Evolutionary conservation across 2,888 invertebrate genomes (phyloP).

Genomic region (Cheilosia impressa): DNA sequence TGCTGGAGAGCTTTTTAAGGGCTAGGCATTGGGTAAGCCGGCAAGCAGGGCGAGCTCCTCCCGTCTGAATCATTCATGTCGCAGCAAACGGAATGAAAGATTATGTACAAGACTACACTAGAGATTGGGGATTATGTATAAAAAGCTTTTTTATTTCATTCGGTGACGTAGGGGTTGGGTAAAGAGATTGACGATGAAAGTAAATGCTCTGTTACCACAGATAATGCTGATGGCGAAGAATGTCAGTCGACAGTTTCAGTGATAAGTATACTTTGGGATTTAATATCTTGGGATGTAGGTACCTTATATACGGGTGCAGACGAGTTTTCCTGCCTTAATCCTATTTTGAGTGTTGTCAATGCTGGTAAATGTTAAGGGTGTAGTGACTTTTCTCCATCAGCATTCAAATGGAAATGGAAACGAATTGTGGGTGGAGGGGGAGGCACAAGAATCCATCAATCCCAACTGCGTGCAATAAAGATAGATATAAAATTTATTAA

Average conservation of each 20-base stretch:
- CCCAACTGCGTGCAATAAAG: too few relatives aligned
- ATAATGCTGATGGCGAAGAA: conserved; percentile 6
- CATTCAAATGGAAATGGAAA: too few relatives aligned
- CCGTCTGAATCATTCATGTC: conserved; percentile 35
- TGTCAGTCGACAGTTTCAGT: conserved; percentile 48
- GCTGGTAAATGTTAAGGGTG: not conserved
- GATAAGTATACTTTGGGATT: conserved; percentile 44
- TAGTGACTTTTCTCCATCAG: not conserved
- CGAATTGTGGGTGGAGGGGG: too few relatives aligned
- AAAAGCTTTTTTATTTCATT: conserved; percentile 15
- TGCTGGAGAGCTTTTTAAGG: conserved; percentile 43
- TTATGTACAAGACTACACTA: conserved; percentile 15
- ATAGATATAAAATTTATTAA: too few relatives aligned
- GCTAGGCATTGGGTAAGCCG: conserved; percentile 16
- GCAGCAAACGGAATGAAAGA: conserved; percentile 26
- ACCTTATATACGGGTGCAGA: conserved; percentile 10
- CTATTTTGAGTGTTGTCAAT: conserved; percentile 34
- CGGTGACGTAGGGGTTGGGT: not conserved
- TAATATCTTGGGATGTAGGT: conserved; percentile 34
- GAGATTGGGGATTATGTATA: conserved; percentile 3
- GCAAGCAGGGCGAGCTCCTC: conserved; percentile 24
- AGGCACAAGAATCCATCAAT: too few relatives aligned
- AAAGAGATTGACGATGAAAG: not conserved
- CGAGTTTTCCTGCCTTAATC: conserved; percentile 1
- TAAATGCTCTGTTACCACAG: conserved; percentile 16